These are phyloP conservation scores for Hyposmocoma kahamanoa DNA, from an alignment of 1,140 invertebrate genomes.

Conservation along the genomic window DNA sequence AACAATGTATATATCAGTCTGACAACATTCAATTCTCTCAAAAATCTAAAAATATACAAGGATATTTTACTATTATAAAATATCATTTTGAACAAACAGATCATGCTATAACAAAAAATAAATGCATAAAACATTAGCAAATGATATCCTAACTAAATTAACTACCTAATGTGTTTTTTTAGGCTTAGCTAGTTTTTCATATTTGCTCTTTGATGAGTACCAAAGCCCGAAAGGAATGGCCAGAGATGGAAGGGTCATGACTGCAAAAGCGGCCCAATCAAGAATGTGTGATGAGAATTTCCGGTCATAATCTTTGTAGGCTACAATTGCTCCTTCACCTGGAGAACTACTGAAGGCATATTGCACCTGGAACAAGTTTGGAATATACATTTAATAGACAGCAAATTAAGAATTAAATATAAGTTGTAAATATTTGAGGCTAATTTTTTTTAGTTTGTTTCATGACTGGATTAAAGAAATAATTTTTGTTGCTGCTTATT, in stretches of 20 bases:
- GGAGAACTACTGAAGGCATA: conserved; percentile 94
- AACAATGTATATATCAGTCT: no score
- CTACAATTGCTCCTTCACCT: conserved; percentile 96
- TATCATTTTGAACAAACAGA: no score
- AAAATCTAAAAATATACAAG: neutral
- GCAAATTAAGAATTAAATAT: no score
- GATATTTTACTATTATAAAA: neutral
- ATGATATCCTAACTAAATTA: conserved; percentile 13
- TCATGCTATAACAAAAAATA: neutral
- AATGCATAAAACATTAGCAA: conserved; percentile 37
- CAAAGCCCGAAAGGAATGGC: conserved; percentile 96
- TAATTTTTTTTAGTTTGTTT: no score
- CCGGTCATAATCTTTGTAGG: conserved; percentile 96
- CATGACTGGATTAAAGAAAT: no score
- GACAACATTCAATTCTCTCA: no score
- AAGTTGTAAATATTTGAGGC: no score
- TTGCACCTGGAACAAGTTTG: conserved; percentile 81
- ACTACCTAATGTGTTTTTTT: conserved; percentile 75
- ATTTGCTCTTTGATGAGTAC: conserved; percentile 96
- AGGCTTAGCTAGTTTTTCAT: conserved; percentile 85
- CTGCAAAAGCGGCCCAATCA: conserved; percentile 96
- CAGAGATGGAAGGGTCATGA: conserved; percentile 96
- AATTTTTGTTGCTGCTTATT: no score
- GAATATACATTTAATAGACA: no score
- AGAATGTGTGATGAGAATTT: conserved; percentile 98